Base-by-base conservation (phyloP, 2,113 vertebrate genomes). In the Ammodytes marinus region DNA sequence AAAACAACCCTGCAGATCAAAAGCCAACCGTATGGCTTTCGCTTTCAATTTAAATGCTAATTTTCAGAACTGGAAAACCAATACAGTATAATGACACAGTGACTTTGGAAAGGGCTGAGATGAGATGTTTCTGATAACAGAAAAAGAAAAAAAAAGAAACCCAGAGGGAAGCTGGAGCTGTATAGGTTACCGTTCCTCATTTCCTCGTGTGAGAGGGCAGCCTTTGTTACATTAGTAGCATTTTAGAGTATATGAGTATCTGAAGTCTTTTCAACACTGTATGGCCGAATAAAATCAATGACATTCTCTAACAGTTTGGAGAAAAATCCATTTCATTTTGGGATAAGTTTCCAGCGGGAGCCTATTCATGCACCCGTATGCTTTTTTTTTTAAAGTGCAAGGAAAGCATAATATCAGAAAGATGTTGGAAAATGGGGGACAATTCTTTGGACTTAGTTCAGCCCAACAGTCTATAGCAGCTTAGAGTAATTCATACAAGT, bases 21-120 rank as follows among this genome's bases (percentile, higher is more conserved):
- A 79, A 84, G 78, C 46, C 76, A 72, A 85, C 50, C 17, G 69
- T 66, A 63, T 71, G 39, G 70, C 54, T 77, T 80, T 5, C 35
- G 53, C 80, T 91, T 93, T 89, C 86, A 89, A 93, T 92, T 91
- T 93, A 94, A 92, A 94, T 94, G 91, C 85, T 88, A 94, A 93
- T 93, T 91, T 83, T 54, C 43, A 69, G 43, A 77, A 65, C 47
- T 66, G 71, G 74, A 68, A 61, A 86, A 63, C 39, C 54, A 73
- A 61, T 47, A 80, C 27, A 65, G 74, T 50, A 40, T 82, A 78
- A 88, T 79, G 71, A 68, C 64, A 61, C 58, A 55, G 75, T 70
- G 69, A 84, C 90, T 82, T 84, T 91, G 82, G 73, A 81, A 71
- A 55, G 57, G 39, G 14, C 59, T 47, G 57, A 74, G 79, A 89